Conservation (phyloP, 1,140 invertebrate species). For the Hestina assimilis region DNA sequence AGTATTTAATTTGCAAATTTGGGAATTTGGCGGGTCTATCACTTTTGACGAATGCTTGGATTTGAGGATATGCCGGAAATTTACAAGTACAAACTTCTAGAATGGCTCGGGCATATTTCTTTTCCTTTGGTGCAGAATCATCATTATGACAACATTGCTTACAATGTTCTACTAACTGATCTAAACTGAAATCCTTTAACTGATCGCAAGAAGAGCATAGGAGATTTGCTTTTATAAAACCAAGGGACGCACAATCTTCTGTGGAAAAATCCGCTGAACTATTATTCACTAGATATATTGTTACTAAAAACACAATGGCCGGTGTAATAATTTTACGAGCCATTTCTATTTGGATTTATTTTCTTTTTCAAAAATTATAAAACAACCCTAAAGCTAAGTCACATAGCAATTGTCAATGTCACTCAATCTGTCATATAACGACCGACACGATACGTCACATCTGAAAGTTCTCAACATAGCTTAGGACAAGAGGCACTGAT, state of each 20-base stretch:
- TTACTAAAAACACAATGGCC: constrained; percentile 4
- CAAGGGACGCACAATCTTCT: constrained; percentile 91
- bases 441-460: too few relatives aligned
- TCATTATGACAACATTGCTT: constrained; percentile 85
- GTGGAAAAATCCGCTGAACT: constrained; percentile 81
- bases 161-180: constrained; percentile 85
- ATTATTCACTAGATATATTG: constrained; percentile 22
- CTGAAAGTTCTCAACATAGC: too few relatives aligned
- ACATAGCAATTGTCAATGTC: background rate
- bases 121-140: constrained; percentile 80
- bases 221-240: constrained; percentile 91
- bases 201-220: constrained; percentile 93
- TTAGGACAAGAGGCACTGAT: too few relatives aligned
- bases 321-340: background rate
- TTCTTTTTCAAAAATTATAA: background rate
- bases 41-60: constrained; percentile 96
- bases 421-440: too few relatives aligned
- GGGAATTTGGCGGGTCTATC: constrained; percentile 91
- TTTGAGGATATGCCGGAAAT: constrained; percentile 96
- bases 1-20: constrained; percentile 93
- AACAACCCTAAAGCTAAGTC: background rate
- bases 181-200: constrained; percentile 87
- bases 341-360: background rate
- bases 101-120: constrained; percentile 90
- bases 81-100: constrained; percentile 97